These are phyloP conservation scores for Ctena decussata DNA, from an alignment of 2,888 invertebrate genomes.

Conservation along the genomic window DNA sequence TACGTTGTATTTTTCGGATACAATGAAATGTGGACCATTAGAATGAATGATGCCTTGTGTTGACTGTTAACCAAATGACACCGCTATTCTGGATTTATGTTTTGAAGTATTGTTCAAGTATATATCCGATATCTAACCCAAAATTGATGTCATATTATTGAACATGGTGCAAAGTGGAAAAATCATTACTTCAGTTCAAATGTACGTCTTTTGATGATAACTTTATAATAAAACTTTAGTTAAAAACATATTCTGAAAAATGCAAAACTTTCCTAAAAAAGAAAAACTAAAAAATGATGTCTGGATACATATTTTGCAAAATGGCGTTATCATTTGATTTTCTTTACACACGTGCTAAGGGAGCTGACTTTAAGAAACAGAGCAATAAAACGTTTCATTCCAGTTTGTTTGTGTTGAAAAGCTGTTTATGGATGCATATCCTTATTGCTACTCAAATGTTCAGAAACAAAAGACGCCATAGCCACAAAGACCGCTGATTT, in stretches of 20 bases:
- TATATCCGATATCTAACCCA: not conserved
- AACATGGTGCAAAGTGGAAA: slow-evolving; percentile 3
- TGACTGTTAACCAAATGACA: not conserved
- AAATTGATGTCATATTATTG: not conserved
- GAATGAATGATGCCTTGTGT: slow-evolving; percentile 2
- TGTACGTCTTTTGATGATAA: too few relatives aligned
- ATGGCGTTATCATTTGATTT: too few relatives aligned
- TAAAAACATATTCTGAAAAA: too few relatives aligned
- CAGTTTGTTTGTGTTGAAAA: slow-evolving; percentile 8
- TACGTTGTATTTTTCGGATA: not conserved
- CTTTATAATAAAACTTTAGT: too few relatives aligned
- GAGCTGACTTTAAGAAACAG: not conserved
- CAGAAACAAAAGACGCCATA: not conserved
- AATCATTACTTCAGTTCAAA: too few relatives aligned
- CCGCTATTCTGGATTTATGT: not conserved
- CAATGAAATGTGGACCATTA: slow-evolving; percentile 8
- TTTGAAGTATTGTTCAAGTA: not conserved
- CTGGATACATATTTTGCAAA: too few relatives aligned
- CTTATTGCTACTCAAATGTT: not conserved
- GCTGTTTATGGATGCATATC: not conserved
- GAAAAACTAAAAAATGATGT: too few relatives aligned
- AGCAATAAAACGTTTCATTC: not conserved
- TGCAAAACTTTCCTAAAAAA: too few relatives aligned
- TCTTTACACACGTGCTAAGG: too few relatives aligned
- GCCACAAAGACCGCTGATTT: slow-evolving; percentile 21